Evolutionary conservation across 2,797 vertebrate genomes (phyloP).

Genomic region (Thaleichthys pacificus): DNA sequence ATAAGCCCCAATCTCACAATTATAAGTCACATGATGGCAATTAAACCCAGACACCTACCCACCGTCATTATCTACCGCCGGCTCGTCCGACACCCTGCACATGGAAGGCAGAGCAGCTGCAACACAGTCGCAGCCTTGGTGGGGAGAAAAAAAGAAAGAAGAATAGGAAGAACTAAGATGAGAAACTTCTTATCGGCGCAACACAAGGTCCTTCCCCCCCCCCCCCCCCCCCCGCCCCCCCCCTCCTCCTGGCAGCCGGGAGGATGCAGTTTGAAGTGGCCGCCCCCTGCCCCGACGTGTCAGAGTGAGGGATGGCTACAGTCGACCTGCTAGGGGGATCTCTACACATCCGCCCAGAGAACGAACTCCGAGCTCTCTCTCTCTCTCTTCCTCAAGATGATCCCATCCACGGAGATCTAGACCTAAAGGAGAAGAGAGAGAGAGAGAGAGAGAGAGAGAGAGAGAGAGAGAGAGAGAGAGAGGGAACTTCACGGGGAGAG

Average conservation of each 20-base stretch:
- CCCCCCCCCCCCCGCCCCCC: slow-evolving; percentile 17
- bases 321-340: slow-evolving; percentile 54
- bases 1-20: no score
- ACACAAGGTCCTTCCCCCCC: slow-evolving; percentile 42
- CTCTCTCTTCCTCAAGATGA: slow-evolving; percentile 30
- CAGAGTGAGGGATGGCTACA: slow-evolving; percentile 60
- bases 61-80: no score
- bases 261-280: slow-evolving; percentile 66
- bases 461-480: slow-evolving; percentile 13
- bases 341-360: slow-evolving; percentile 51
- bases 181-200: slow-evolving; percentile 50
- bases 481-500: neutral
- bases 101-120: no score
- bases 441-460: neutral
- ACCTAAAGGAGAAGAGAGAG: slow-evolving; percentile 20
- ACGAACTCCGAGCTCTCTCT: slow-evolving; percentile 46
- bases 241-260: slow-evolving; percentile 39
- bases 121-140: neutral
- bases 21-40: no score
- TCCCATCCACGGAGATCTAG: slow-evolving; percentile 49
- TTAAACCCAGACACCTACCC: no score
- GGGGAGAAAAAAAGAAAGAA: slow-evolving; percentile 13
- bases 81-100: no score
- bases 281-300: slow-evolving; percentile 57
- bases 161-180: slow-evolving; percentile 22